A percentile compares a stretch with the other conserved stretches of the same genome.
Conservation (phyloP, 2,888 invertebrate genomes). For the Sminthurides aquaticus region DNA sequence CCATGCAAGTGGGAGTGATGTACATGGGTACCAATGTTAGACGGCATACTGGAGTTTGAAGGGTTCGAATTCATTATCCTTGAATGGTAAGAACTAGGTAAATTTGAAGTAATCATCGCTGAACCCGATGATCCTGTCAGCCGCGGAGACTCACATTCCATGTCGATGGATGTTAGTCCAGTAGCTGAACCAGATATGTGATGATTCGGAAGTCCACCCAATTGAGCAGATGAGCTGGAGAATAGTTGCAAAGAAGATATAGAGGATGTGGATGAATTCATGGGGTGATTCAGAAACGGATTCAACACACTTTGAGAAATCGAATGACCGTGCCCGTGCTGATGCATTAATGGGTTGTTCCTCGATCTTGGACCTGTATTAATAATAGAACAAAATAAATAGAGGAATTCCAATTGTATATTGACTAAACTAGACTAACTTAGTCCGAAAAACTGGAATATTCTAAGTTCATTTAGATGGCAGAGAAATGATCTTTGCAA, state of each 20-base stretch:
- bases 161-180: slow-evolving; percentile 50
- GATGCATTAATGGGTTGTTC: slow-evolving; percentile 16
- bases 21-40: slow-evolving; percentile 36
- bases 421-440: no score
- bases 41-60: slow-evolving; percentile 35
- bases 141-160: slow-evolving; percentile 70
- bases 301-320: slow-evolving; percentile 37
- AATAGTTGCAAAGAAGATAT: slow-evolving; percentile 24
- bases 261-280: slow-evolving; percentile 17
- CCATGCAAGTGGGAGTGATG: slow-evolving; percentile 43
- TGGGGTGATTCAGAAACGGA: slow-evolving; percentile 33
- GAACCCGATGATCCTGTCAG: slow-evolving; percentile 25
- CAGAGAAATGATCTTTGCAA: no score
- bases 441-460: no score
- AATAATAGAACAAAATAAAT: neutral
- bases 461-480: no score
- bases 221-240: slow-evolving; percentile 16
- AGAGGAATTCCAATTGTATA: neutral
- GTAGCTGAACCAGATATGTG: slow-evolving; percentile 19
- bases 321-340: slow-evolving; percentile 30
- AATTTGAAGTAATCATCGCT: slow-evolving; percentile 20
- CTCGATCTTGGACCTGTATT: slow-evolving; percentile 17
- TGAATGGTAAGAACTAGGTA: slow-evolving; percentile 26
- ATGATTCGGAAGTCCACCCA: slow-evolving; percentile 13
- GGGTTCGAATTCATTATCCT: slow-evolving; percentile 40